These are phyloP conservation scores for Setophaga coronata DNA, from an alignment of 2,113 vertebrate genomes.

Conservation along the genomic window DNA sequence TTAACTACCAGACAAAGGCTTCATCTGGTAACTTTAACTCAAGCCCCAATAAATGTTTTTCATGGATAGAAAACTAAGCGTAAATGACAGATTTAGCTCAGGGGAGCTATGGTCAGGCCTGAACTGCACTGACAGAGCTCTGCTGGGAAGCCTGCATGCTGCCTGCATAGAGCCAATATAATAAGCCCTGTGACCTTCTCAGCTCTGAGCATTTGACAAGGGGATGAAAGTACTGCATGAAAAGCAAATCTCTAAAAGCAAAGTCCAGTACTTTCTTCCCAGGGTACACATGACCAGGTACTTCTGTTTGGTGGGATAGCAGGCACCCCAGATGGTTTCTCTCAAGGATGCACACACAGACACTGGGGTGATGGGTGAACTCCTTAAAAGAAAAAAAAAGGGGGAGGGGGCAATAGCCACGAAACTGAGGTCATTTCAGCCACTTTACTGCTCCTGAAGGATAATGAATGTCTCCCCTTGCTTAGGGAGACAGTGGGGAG, in stretches of 20 bases:
- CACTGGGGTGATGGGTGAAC: not conserved
- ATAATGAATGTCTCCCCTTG: not conserved
- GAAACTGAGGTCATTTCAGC: not conserved
- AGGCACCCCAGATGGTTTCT: not conserved
- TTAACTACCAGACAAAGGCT: conserved; percentile 30
- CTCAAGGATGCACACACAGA: not conserved
- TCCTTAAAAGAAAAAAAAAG: not conserved
- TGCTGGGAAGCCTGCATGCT: conserved; percentile 31
- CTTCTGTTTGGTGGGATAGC: not conserved
- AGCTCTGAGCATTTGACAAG: not conserved
- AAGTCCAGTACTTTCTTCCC: not conserved
- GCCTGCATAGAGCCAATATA: conserved; percentile 23
- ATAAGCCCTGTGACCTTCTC: conserved; percentile 56
- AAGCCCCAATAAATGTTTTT: conserved; percentile 41
- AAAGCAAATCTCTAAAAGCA: not conserved
- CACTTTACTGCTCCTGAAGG: not conserved
- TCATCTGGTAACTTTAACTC: conserved; percentile 27
- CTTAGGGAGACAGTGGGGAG: not conserved
- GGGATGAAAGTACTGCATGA: not conserved
- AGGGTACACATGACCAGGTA: not conserved
- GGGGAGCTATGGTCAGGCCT: conserved; percentile 36
- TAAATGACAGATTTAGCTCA: conserved; percentile 48
- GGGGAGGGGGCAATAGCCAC: rapidly evolving
- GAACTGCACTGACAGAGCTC: conserved; percentile 46
- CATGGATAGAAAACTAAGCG: conserved; percentile 28